Conservation (phyloP, 2,888 invertebrate species). For the Stratiomys singularior region DNA sequence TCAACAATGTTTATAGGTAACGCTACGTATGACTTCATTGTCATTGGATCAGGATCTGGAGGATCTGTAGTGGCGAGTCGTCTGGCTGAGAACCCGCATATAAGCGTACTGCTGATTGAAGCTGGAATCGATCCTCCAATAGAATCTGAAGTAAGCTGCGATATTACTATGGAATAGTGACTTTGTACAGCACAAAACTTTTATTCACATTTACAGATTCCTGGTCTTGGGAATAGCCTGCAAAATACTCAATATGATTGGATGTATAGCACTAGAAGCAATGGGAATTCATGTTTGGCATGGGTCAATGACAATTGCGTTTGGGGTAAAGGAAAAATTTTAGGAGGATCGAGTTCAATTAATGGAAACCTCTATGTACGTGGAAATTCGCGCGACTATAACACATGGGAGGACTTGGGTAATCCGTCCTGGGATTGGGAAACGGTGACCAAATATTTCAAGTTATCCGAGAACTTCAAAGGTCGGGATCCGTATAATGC, state of each 20-base stretch:
- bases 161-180: background rate
- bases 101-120: conserved; percentile 67
- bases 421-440: conserved; percentile 75
- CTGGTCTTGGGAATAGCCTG: background rate
- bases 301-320: background rate
- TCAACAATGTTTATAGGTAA: conserved; percentile 57
- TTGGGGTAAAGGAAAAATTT: conserved; percentile 12
- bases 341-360: conserved; percentile 32
- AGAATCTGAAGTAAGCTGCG: conserved; percentile 62
- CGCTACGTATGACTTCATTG: conserved; percentile 83
- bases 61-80: conserved; percentile 68
- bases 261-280: conserved; percentile 9
- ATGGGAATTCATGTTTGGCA: conserved; percentile 4
- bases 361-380: conserved; percentile 68
- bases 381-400: conserved; percentile 71
- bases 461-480: conserved; percentile 71
- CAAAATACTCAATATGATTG: conserved; percentile 22
- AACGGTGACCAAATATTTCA: conserved; percentile 79
- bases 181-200: background rate
- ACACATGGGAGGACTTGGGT: conserved; percentile 69
- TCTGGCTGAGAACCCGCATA: conserved; percentile 64
- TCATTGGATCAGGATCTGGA: conserved; percentile 87
- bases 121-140: conserved; percentile 68
- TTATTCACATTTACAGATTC: background rate
- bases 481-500: conserved; percentile 25